Percentiles rank a stretch among this genome's conserved stretches.
Conservation (phyloP, 2,888 invertebrate species). For the Nymphalis urticae region DNA sequence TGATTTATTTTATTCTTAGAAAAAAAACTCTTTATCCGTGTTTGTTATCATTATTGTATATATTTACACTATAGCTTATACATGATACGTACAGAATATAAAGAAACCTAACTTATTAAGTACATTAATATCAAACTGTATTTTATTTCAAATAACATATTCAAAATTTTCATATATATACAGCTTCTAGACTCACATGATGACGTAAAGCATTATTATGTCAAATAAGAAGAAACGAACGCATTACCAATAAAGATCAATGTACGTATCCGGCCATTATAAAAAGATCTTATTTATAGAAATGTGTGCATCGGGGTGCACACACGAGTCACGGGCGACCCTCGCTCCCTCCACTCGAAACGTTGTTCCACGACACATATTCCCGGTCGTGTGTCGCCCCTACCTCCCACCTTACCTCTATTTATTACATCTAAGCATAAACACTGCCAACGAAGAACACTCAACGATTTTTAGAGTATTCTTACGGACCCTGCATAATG, state of each 20-base stretch:
- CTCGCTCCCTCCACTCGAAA: constrained; percentile 53
- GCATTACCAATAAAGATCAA: constrained; percentile 41
- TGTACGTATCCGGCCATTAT: constrained; percentile 49
- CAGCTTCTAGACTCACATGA: constrained; percentile 1
- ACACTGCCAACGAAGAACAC: constrained; percentile 41
- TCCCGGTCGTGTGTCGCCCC: constrained; percentile 41
- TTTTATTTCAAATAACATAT: too few species aligned
- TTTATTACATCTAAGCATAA: constrained; percentile 45
- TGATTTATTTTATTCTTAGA: too few species aligned
- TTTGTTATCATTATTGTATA: too few species aligned
- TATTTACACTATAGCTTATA: too few species aligned
- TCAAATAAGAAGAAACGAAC: constrained; percentile 27
- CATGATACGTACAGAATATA: too few species aligned
- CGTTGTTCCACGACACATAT: constrained; percentile 47
- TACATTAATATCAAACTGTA: too few species aligned
- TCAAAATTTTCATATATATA: neutral
- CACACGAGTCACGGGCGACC: constrained; percentile 38
- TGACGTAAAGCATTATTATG: constrained; percentile 5
- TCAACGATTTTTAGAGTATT: constrained; percentile 37
- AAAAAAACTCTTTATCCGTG: too few species aligned
- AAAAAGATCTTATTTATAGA: constrained; percentile 43
- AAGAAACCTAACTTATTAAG: too few species aligned
- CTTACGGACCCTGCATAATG: constrained; percentile 38
- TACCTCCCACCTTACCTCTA: constrained; percentile 41
- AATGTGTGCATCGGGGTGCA: constrained; percentile 41